phyloP scores from a whole-genome alignment of 2,113 vertebrate species.

The Hystrix brachyura region DNA sequence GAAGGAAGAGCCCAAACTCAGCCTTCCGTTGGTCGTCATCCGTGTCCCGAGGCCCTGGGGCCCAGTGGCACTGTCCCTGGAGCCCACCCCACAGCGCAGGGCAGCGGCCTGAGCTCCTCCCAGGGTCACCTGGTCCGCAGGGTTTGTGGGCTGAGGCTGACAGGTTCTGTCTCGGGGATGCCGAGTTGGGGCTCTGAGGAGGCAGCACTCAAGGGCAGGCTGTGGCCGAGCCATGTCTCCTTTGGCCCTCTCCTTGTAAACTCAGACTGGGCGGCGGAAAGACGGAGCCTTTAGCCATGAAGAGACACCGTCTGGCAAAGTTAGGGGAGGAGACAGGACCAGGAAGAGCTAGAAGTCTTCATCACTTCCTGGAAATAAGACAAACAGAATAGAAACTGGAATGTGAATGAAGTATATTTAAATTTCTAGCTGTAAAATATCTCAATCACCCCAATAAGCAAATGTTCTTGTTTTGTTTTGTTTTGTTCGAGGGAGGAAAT shows the following conservation, averaged over 20 bases:
- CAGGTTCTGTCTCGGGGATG: background rate
- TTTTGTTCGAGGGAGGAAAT: background rate
- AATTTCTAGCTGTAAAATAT: background rate
- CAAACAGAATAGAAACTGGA: background rate
- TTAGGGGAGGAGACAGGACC: background rate
- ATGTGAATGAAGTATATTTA: background rate
- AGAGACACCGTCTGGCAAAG: background rate
- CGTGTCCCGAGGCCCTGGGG: background rate
- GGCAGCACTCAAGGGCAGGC: background rate
- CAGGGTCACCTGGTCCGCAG: background rate
- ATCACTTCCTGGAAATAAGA: background rate
- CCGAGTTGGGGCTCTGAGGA: background rate
- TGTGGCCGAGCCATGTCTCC: background rate
- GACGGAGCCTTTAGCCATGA: background rate
- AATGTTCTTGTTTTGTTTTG: background rate
- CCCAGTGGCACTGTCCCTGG: too few relatives aligned
- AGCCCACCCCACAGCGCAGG: background rate
- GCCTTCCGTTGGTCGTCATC: background rate
- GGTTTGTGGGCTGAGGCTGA: background rate
- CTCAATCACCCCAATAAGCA: background rate
- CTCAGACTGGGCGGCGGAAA: background rate
- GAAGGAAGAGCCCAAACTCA: background rate
- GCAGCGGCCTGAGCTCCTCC: background rate
- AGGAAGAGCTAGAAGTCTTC: background rate
- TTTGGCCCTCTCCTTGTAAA: background rate